Base-by-base conservation (phyloP, 2,888 invertebrate genomes). In the Harmothoe impar region DNA sequence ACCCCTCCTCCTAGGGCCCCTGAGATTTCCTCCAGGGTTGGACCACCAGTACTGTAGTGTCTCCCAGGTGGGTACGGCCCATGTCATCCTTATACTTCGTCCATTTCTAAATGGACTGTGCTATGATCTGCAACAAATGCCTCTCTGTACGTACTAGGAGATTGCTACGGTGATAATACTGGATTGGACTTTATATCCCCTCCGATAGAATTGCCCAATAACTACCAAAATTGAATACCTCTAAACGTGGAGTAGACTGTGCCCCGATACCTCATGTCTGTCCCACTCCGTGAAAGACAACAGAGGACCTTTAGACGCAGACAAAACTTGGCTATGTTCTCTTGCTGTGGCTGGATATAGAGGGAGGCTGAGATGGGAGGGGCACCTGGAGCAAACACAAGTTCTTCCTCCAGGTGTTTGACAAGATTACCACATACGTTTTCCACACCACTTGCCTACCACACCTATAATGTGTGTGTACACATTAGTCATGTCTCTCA, bases 311-410 rank as follows among this genome's bases (percentile, higher is more conserved):
- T 43, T 43, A 43, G 43, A 43, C 43, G 10, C 10, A 10, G 43
- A 43, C 43, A 10, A 43, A 43, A 10, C 10, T 20, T 62, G 20
- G 20, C 62, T 62, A 15, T 62, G 15, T 62, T 62, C n/a, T 62
- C 1, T 62, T n/a, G 62, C n/a, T 3, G 62, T 12, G 62, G 62
- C 62, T 62, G 62, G 62, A n/a, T n/a, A 62, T 62, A 62, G 62
- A 43, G 43, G 10, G 62, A 3, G 62, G 15, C 62, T 62, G 20
- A 15, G 62, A 15, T 62, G n/a, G 62, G n/a, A 62, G 62, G 23
- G n/a, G 62, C 62, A 62, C 62, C 62, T 62, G 62, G 62, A 62
- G 62, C 23, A n/a, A n/a, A 62, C 62, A 62, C 62, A 62, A 62
- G 23, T 62, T 62, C 7, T 62, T 62, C 62, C 20, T 62, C 62